phyloP scores from a whole-genome alignment of 2,113 vertebrate species.

The Nothobranchius kuhntae region DNA sequence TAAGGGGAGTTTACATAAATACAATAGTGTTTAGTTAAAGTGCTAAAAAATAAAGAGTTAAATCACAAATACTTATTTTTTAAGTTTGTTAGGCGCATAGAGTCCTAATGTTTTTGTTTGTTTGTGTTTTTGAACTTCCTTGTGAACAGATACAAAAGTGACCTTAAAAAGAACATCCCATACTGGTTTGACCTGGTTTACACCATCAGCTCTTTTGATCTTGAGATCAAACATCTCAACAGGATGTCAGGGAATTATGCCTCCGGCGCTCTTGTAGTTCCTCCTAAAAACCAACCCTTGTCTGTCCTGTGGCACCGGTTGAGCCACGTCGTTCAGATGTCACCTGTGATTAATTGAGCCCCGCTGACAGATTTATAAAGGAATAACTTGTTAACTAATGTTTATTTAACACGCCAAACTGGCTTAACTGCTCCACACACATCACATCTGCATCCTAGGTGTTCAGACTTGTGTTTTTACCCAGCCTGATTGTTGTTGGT shows the following conservation, averaged over 20 bases:
- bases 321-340: background rate
- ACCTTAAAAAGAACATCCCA: too few relatives aligned
- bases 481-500: too few relatives aligned
- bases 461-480: too few relatives aligned
- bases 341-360: background rate
- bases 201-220: background rate
- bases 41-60: too few relatives aligned
- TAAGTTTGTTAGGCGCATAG: too few relatives aligned
- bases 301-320: background rate
- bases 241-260: background rate
- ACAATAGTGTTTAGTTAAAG: too few relatives aligned
- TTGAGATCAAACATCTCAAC: rapidly evolving
- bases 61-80: too few relatives aligned
- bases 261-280: background rate
- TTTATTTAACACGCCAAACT: conserved; percentile 1
- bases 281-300: rapidly evolving
- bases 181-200: too few relatives aligned
- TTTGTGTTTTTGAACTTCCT: too few relatives aligned
- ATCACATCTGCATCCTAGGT: background rate
- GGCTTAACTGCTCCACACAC: background rate
- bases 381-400: background rate
- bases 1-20: too few relatives aligned
- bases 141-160: too few relatives aligned
- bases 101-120: too few relatives aligned
- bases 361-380: background rate